Percentiles rank a stretch among this genome's conserved stretches.
phyloP scores from a whole-genome alignment of 2,888 invertebrate species.

The Scrobipalpa costella region DNA sequence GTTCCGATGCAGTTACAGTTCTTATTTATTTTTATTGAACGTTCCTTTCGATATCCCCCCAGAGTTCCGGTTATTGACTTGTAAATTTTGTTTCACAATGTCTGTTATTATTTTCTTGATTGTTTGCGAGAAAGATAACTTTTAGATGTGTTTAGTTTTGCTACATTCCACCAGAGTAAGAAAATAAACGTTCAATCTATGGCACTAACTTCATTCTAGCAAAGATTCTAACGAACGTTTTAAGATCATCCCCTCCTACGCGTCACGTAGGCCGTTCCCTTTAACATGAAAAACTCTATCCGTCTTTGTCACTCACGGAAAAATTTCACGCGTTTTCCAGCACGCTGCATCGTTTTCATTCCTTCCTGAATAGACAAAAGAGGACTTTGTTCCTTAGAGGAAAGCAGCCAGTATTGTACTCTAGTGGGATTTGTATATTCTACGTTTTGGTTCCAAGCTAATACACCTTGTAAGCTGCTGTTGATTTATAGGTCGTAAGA shows the following conservation, averaged over 20 bases:
- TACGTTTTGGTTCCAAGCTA: slow-evolving; percentile 41
- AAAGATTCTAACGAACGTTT: slow-evolving; percentile 62
- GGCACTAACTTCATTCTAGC: slow-evolving; percentile 49
- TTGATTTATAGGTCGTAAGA: slow-evolving; percentile 31
- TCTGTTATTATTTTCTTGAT: not conserved
- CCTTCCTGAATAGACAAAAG: slow-evolving; percentile 37
- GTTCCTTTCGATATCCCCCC: slow-evolving; percentile 17
- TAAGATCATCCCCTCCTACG: slow-evolving; percentile 75
- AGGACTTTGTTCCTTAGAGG: slow-evolving; percentile 37
- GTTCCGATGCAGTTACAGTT: slow-evolving; percentile 64
- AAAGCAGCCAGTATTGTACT: slow-evolving; percentile 38
- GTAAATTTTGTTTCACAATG: not conserved
- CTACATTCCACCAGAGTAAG: not conserved
- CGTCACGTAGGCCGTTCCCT: slow-evolving; percentile 75
- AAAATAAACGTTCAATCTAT: slow-evolving; percentile 27
- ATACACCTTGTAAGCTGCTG: slow-evolving; percentile 37
- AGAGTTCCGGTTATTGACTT: slow-evolving; percentile 25
- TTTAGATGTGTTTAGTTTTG: not conserved
- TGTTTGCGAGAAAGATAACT: not conserved
- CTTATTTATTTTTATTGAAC: slow-evolving; percentile 41
- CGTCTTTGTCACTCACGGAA: slow-evolving; percentile 71
- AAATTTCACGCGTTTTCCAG: slow-evolving; percentile 68
- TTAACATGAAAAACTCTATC: slow-evolving; percentile 71
- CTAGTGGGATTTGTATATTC: slow-evolving; percentile 34
- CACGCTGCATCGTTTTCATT: slow-evolving; percentile 57